These are phyloP conservation scores for Hipparchia semele DNA, from an alignment of 2,888 invertebrate species.

Conservation along the genomic window DNA sequence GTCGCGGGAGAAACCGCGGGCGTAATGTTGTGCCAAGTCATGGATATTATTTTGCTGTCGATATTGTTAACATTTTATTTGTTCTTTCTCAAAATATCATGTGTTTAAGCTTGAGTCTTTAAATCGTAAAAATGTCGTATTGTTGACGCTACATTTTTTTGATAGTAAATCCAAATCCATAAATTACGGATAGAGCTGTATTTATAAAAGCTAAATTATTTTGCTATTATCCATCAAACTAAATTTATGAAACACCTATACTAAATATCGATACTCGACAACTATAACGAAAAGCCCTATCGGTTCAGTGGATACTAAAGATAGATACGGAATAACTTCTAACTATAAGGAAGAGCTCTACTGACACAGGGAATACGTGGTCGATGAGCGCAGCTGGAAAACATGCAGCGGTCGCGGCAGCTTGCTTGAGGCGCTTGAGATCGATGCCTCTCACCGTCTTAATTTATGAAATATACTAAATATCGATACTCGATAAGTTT, in stretches of 20 bases:
- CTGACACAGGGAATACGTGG: background rate
- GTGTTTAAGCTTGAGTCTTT: too few species aligned
- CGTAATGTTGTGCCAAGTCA: slow-evolving; percentile 31
- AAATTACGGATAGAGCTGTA: too few species aligned
- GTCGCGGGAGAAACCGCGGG: slow-evolving; percentile 37
- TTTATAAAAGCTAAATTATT: too few species aligned
- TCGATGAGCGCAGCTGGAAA: slow-evolving; percentile 53
- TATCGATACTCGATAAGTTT: background rate
- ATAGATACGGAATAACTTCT: background rate
- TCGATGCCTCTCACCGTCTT: slow-evolving; percentile 37
- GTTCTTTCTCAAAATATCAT: background rate
- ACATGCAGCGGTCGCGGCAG: slow-evolving; percentile 55
- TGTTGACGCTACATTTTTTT: too few species aligned
- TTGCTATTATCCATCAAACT: too few species aligned
- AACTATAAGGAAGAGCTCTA: slow-evolving; percentile 16
- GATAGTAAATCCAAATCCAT: too few species aligned
- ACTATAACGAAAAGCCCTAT: slow-evolving; percentile 14
- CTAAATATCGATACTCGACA: background rate
- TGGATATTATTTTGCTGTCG: background rate
- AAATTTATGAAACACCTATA: background rate
- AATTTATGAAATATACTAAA: background rate
- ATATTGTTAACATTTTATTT: slow-evolving; percentile 1
- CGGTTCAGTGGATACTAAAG: background rate
- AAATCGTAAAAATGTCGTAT: too few species aligned
- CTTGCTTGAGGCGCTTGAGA: slow-evolving; percentile 40